Evolutionary conservation across 2,797 vertebrate species (phyloP), one percentile per base, ranked within the genome.

Genomic region (Danio tinwini): DNA sequence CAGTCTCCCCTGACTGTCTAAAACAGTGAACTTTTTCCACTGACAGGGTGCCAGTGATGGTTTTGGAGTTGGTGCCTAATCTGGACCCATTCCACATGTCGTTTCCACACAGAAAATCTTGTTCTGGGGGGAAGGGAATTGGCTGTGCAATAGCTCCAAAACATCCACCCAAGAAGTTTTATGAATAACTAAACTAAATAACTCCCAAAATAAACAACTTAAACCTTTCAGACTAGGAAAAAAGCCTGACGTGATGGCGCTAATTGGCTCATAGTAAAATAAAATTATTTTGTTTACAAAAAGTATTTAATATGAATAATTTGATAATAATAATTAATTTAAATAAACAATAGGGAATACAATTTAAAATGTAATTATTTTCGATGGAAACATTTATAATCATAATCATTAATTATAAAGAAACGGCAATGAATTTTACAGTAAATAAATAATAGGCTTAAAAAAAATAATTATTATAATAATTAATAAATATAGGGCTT

Each of bases 11-110:
- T 70, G 8, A 55, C 61, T 14, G 29, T 70, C 55, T 71, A 55
- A 71, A 55, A 71, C 40, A 19, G 37, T 69, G 71, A 63, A 44
- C 65, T 55, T 71, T 69, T 55, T 42, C 50, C 68, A 71, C 50
- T 4, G 11, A 70, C 37, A 70, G 37, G 50, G 39, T 71, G 68
- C 68, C 68, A 71, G 50, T 71, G n/a, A 37, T 42, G 68, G 52
- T 55, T 42, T 55, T 6, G 39, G 50, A 71, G 52, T 11, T n/a
- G n/a, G 52, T 71, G 50, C 39, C 68, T 52, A 71, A 71, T 55
- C 76, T 82, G 52, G 68, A 21, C 39, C 68, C 14, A 12, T 19
- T 71, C 50, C 68, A 71, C 42, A 39, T 55, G 68, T n/a, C 37
- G 6, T 70, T 70, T 70, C 50, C 50, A 70, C 50, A 55, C 39